Conservation (phyloP, 2,888 invertebrate species). For the Eilema griseolum region DNA sequence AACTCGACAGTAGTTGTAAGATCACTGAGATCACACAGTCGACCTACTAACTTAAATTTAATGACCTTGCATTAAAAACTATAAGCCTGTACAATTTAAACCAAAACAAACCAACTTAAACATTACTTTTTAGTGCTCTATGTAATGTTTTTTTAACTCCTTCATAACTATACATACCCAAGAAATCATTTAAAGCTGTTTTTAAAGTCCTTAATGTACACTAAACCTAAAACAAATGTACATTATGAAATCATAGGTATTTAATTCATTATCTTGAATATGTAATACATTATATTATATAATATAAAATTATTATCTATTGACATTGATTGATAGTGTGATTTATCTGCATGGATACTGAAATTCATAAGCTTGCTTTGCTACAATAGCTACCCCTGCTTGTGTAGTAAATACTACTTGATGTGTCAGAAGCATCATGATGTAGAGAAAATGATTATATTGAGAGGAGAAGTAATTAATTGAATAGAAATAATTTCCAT, state of each 20-base stretch:
- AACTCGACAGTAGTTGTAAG: slow-evolving; percentile 39
- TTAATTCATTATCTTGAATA: background rate
- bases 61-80: background rate
- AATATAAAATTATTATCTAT: background rate
- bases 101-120: background rate
- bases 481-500: too few relatives aligned
- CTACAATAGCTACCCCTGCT: background rate
- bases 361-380: background rate
- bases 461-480: background rate
- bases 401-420: background rate
- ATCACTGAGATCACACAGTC: slow-evolving; percentile 51
- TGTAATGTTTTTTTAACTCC: background rate
- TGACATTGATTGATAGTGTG: slow-evolving; percentile 2
- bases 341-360: background rate
- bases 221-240: background rate
- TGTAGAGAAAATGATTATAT: background rate
- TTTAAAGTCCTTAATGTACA: background rate
- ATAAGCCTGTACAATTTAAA: background rate
- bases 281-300: background rate
- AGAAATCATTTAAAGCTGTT: background rate
- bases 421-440: background rate
- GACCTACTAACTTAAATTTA: slow-evolving; percentile 27
- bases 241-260: background rate
- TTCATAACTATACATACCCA: background rate
- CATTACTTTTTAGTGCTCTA: too few relatives aligned